Base-by-base conservation (phyloP, 2,797 vertebrate species). In the Halcyon badia region DNA sequence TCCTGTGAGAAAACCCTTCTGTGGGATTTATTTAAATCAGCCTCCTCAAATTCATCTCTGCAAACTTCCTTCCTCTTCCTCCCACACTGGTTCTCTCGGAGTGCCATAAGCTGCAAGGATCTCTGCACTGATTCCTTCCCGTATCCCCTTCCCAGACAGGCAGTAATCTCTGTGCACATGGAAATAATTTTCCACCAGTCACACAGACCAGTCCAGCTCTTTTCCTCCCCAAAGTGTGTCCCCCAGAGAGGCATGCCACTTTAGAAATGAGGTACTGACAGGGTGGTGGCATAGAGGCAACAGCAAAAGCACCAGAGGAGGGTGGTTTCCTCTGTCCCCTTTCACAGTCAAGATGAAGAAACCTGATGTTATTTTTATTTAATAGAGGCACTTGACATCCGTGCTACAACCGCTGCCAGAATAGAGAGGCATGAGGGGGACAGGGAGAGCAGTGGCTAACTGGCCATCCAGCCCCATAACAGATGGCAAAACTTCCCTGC, bases 1-100 rank as follows among this genome's bases (percentile, higher is more conserved):
- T 95, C 80, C 94, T 93, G 94, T 90, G 85, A 75, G 35, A 82
- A 90, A 92, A 76, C n/a, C 35, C 52, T 89, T 73, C 94, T 84
- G 92, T 58, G 77, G 87, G 80, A 86, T 96, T 93, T 96, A 85
- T 91, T 94, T 96, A 94, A 92, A 94, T 84, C 73, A 95, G 61
- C 76, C 76, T 89, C 54, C 64, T 35, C 22, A 82, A 80, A 93
- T 49, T 93, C 8, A 33, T 52, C 82, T 94, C 88, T 96, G 46
- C 87, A 85, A 75, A 86, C 83, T 93, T 92, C 61, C 86, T 88
- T 96, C 90, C 77, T 96, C 72, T 91, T 95, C 90, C 84, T 95
- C 86, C 88, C 88, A 69, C 76, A 35, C 60, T 5, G 6, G 61
- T 66, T 89, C 25, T 65, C 64, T 65, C 66, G 51, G 35, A 0